Evolutionary conservation across 1,140 invertebrate genomes (phyloP).

Genomic region (Megalonaias nervosa): DNA sequence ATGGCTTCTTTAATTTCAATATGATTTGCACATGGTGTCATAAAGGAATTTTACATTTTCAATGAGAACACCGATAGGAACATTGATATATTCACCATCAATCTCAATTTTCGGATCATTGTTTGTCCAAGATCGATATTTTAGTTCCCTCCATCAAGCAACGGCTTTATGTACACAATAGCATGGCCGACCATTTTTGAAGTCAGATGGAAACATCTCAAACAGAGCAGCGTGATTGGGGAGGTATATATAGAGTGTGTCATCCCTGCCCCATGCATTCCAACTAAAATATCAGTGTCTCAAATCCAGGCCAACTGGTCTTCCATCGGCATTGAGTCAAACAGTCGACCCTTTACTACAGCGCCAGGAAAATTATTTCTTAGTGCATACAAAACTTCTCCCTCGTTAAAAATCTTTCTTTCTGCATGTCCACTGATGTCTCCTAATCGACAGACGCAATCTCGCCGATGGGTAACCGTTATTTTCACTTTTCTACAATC

Average conservation of each 20-base stretch:
- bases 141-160: constrained; percentile 57
- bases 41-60: too few species aligned
- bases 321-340: constrained; percentile 55
- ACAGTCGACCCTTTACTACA: constrained; percentile 53
- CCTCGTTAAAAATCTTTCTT: constrained; percentile 65
- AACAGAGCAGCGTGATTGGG: constrained; percentile 96
- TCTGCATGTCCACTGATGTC: too few species aligned
- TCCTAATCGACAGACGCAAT: background rate
- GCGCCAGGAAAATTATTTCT: too few species aligned
- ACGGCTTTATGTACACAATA: constrained; percentile 54
- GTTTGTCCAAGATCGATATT: constrained; percentile 42
- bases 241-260: constrained; percentile 94
- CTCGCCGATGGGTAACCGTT: too few species aligned
- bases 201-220: constrained; percentile 81
- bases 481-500: too few species aligned
- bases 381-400: constrained; percentile 43
- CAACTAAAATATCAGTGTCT: constrained; percentile 93
- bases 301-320: constrained; percentile 56
- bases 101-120: too few species aligned
- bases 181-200: constrained; percentile 38
- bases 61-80: constrained; percentile 33
- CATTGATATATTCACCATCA: constrained; percentile 34
- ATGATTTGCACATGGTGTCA: too few species aligned
- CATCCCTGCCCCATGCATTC: constrained; percentile 97
- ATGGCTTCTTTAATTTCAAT: too few species aligned